A percentile compares a stretch with the other conserved stretches of the same genome.
Conservation (phyloP, 1,140 invertebrate genomes). For the Zeugodacus cucurbitae region DNA sequence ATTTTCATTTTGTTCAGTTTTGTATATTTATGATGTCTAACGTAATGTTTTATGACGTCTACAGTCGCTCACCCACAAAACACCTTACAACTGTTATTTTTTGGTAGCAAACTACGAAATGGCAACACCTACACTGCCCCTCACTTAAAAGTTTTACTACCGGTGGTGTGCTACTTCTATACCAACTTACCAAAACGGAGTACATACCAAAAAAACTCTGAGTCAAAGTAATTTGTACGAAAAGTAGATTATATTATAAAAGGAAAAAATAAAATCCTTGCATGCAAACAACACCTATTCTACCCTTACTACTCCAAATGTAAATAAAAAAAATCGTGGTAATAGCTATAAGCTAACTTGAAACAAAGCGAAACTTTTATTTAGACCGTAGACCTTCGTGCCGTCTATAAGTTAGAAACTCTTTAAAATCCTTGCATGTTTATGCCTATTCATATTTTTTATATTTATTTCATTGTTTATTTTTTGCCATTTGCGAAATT, state of each 20-base stretch:
- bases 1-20: no score
- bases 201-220: no score
- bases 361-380: neutral
- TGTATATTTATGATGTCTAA: no score
- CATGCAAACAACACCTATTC: neutral
- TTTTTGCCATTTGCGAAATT: constrained; percentile 12
- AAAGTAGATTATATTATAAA: neutral
- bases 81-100: neutral
- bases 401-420: neutral
- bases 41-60: neutral
- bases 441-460: neutral
- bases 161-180: neutral
- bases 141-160: neutral
- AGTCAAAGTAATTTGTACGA: neutral
- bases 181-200: no score
- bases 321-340: neutral
- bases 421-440: neutral
- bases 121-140: neutral
- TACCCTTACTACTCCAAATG: neutral
- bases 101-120: neutral
- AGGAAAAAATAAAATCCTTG: neutral
- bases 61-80: neutral
- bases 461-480: neutral
- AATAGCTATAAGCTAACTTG: neutral
- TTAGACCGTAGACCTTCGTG: neutral